Evolutionary conservation across 2,888 invertebrate genomes (phyloP).

Genomic region (Drosophila meridionalis): DNA sequence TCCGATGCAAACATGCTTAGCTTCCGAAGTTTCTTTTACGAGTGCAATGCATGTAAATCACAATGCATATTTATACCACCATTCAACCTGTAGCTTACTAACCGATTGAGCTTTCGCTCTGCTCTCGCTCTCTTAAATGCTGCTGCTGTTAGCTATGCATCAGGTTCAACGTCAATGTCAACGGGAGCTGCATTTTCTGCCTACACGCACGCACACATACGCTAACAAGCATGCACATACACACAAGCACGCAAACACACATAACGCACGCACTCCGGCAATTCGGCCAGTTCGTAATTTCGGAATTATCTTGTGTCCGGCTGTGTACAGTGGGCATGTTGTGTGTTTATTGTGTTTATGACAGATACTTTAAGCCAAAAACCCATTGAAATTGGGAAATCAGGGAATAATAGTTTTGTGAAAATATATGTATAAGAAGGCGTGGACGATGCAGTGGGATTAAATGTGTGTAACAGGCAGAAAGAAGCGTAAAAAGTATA

Average conservation of each 20-base stretch:
- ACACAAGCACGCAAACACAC: neutral
- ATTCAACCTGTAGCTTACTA: neutral
- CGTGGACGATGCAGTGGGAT: no score
- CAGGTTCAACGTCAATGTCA: conserved; percentile 49
- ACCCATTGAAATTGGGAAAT: no score
- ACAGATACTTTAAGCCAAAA: no score
- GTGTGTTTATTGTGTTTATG: neutral
- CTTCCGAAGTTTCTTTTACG: conserved; percentile 6
- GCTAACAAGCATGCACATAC: no score
- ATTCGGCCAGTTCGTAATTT: neutral
- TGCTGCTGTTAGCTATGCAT: no score
- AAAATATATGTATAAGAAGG: no score
- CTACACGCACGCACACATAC: neutral
- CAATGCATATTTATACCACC: conserved; percentile 32
- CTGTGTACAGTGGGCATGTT: neutral
- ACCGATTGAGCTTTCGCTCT: conserved; percentile 8
- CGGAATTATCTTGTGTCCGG: neutral
- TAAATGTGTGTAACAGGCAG: no score
- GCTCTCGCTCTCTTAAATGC: neutral
- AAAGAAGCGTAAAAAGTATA: no score
- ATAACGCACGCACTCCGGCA: no score
- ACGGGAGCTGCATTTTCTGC: conserved; percentile 2
- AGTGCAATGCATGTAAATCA: conserved; percentile 36
- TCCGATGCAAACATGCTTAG: neutral
- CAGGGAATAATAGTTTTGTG: no score